These are phyloP conservation scores for Gracilinanus agilis DNA, from an alignment of 2,113 vertebrate genomes.

Conservation along the genomic window DNA sequence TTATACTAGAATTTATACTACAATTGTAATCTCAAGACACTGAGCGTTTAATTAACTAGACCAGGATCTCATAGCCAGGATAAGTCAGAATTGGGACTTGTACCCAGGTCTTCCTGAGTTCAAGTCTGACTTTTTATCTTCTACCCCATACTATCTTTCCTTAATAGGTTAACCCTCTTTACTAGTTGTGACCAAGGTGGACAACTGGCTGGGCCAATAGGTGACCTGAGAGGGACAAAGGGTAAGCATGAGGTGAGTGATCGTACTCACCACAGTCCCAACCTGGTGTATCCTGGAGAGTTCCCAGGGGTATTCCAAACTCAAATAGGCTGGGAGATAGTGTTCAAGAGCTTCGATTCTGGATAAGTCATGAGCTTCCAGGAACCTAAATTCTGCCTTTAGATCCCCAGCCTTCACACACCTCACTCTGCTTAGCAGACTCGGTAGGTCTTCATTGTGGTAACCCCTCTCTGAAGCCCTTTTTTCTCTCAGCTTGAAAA, in stretches of 20 bases:
- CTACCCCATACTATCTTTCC: neutral
- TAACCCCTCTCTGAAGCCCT: slow-evolving; percentile 38
- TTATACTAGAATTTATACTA: too few relatives aligned
- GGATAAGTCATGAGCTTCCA: neutral
- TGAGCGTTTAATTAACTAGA: neutral
- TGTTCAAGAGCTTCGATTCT: neutral
- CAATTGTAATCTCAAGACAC: neutral
- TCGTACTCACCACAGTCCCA: neutral
- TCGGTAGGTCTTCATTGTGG: neutral
- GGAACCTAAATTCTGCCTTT: neutral
- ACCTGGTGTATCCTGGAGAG: neutral
- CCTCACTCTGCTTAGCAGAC: neutral
- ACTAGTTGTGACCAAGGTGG: neutral
- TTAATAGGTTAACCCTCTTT: neutral
- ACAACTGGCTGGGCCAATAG: neutral
- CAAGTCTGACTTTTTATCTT: neutral
- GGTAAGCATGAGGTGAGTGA: neutral
- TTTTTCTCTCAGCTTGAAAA: slow-evolving; percentile 57
- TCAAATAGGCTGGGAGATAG: neutral
- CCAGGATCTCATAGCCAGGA: neutral
- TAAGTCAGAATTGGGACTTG: neutral
- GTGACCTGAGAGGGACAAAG: neutral
- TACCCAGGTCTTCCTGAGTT: neutral
- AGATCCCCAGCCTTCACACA: neutral
- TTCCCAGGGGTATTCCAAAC: neutral